Evolutionary conservation across 92 coral and sea anemone genomes (phyloP).

Genomic region (Epizoanthus rinbou): DNA sequence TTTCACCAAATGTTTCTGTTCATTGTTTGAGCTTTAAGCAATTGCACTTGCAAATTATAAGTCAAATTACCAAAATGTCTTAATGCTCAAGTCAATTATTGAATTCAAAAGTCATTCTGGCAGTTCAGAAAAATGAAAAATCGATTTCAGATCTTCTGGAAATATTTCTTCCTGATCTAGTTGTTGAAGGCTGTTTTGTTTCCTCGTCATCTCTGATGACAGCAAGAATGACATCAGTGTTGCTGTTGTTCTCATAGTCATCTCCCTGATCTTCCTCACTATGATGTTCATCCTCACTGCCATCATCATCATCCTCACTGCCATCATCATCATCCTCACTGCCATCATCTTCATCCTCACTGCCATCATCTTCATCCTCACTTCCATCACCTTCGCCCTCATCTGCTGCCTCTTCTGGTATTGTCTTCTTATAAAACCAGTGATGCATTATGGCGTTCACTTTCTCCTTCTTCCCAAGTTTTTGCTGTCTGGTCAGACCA

Average conservation of each 20-base stretch:
- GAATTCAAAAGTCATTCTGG: neutral
- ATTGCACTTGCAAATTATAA: neutral
- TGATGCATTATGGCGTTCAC: neutral
- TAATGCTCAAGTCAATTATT: neutral
- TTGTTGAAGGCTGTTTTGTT: conserved; percentile 15
- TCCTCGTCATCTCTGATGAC: neutral
- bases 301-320: neutral
- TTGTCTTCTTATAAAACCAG: neutral
- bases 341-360: conserved; percentile 2
- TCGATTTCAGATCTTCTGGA: conserved; percentile 5
- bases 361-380: neutral
- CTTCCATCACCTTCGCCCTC: neutral
- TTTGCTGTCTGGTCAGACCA: neutral
- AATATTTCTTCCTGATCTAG: too few relatives aligned
- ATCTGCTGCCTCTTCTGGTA: neutral
- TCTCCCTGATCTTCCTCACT: neutral
- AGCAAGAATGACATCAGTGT: conserved; percentile 17
- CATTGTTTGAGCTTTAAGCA: too few relatives aligned
- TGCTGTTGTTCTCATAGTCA: neutral
- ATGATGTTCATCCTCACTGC: neutral
- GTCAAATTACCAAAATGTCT: neutral
- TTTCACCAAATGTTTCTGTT: too few relatives aligned
- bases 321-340: conserved; percentile 7
- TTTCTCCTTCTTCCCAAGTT: conserved; percentile 17
- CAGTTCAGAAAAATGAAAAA: neutral